Conservation (phyloP, 2,113 vertebrate species). For the Phocoena sinus region DNA sequence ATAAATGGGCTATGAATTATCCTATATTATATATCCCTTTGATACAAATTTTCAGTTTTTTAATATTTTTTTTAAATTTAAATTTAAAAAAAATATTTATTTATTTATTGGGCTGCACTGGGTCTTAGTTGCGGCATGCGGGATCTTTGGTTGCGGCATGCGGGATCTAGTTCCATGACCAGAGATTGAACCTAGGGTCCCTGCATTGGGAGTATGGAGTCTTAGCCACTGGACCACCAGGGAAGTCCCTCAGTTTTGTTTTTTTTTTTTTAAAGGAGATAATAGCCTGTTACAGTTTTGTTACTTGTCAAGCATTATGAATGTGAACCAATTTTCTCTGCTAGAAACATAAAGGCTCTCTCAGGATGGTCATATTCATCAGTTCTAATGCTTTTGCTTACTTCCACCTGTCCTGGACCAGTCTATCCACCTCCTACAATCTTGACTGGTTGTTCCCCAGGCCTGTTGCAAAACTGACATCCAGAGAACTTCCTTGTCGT, state of each 20-base stretch:
- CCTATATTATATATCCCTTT: not conserved
- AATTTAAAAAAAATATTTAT: rapidly evolving
- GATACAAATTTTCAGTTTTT: not conserved
- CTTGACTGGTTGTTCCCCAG: not conserved
- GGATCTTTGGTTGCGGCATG: no score
- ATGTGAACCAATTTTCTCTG: not conserved
- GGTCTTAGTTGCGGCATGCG: no score
- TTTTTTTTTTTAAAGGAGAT: not conserved
- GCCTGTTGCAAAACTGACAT: not conserved
- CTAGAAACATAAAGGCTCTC: not conserved
- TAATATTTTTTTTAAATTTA: not conserved
- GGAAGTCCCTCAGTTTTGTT: not conserved
- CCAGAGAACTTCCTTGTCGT: not conserved
- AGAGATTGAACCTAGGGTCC: no score
- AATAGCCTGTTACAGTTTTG: not conserved
- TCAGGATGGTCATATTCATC: not conserved
- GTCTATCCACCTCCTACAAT: not conserved
- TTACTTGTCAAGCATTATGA: not conserved
- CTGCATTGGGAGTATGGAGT: no score
- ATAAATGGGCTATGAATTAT: not conserved
- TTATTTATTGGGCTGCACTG: no score
- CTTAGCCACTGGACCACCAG: no score
- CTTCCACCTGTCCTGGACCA: not conserved
- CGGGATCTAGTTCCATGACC: no score
- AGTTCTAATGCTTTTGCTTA: not conserved